These are phyloP conservation scores for Diglossa brunneiventris DNA, from an alignment of 2,113 vertebrate species.

Conservation along the genomic window DNA sequence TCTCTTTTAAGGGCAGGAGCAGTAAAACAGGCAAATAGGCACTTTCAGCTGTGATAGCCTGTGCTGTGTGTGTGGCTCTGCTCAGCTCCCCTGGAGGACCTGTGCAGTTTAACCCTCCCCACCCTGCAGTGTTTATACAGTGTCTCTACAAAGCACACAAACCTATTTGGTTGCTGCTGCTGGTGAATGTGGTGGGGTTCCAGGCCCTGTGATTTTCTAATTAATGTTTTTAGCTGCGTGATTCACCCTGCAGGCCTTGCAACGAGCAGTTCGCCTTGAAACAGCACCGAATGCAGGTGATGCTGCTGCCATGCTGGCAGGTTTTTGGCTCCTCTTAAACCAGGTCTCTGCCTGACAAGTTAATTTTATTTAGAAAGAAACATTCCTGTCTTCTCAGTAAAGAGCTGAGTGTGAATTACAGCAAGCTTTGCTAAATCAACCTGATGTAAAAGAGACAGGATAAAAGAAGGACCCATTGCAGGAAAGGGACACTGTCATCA, in stretches of 20 bases:
- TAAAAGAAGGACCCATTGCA: neutral
- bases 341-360: neutral
- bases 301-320: neutral
- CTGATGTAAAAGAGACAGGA: neutral
- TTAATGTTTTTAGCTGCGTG: neutral
- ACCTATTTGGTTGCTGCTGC: neutral
- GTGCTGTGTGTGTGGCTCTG: rapidly evolving
- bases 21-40: neutral
- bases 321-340: neutral
- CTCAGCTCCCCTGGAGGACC: neutral
- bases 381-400: neutral
- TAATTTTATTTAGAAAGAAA: neutral
- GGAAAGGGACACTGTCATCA: neutral
- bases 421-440: neutral
- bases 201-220: neutral
- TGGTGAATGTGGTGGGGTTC: neutral
- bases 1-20: neutral
- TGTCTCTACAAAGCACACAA: too few species aligned
- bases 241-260: neutral
- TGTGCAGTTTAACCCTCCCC: neutral
- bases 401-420: neutral
- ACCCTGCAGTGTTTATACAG: neutral
- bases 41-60: neutral
- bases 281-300: rapidly evolving
- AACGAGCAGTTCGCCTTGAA: neutral